Conservation (phyloP, 2,113 vertebrate species). For the Myodes glareolus region DNA sequence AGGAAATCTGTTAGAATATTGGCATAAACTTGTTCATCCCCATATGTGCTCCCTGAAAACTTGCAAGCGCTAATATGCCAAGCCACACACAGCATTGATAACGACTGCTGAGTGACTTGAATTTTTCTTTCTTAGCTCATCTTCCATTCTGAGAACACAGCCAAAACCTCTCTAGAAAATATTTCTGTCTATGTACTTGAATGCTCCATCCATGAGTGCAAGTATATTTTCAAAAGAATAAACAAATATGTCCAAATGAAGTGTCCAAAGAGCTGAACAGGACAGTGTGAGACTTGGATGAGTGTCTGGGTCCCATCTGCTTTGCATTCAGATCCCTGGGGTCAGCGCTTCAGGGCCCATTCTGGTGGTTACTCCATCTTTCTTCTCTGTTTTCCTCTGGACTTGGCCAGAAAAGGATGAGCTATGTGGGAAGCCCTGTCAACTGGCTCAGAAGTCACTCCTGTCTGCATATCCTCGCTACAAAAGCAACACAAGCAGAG, state of each 20-base stretch:
- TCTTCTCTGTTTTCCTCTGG: not conserved
- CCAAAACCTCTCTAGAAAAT: slow-evolving; percentile 50
- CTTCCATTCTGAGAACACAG: slow-evolving; percentile 20
- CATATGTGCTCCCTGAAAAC: not conserved
- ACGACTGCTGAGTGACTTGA: not conserved
- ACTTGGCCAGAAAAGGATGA: slow-evolving; percentile 21
- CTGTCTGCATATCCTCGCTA: not conserved
- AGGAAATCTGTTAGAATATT: not conserved
- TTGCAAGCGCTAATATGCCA: not conserved
- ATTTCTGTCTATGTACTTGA: slow-evolving; percentile 50
- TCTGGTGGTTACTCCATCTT: not conserved
- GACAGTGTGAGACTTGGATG: slow-evolving; percentile 70
- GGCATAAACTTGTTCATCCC: not conserved
- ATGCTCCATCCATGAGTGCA: slow-evolving; percentile 36
- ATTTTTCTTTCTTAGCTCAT: not conserved
- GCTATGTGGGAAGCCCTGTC: slow-evolving; percentile 7
- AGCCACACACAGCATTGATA: not conserved
- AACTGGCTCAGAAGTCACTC: not conserved
- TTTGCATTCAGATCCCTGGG: slow-evolving; percentile 59
- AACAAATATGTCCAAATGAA: slow-evolving; percentile 76
- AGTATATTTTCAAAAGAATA: slow-evolving; percentile 71
- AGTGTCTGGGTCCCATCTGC: slow-evolving; percentile 73
- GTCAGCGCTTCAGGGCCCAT: slow-evolving; percentile 19
- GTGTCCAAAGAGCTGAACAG: slow-evolving; percentile 64
- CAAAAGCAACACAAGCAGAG: not conserved